Conservation (phyloP, 2,113 vertebrate genomes). For the Dasyurus viverrinus region DNA sequence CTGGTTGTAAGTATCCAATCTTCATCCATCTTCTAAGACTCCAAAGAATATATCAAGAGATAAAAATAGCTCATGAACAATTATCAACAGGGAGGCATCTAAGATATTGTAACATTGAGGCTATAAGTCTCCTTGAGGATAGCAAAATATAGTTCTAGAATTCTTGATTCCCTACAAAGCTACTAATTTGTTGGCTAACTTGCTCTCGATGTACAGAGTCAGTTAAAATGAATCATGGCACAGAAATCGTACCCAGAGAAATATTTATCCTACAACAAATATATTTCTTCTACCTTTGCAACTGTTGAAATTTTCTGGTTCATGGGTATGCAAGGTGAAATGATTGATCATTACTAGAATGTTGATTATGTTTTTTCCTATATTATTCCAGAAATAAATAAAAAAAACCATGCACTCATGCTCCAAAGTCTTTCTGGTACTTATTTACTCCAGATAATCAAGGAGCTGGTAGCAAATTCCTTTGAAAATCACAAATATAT, state of each 20-base stretch:
- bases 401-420: neutral
- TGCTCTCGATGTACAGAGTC: neutral
- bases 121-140: neutral
- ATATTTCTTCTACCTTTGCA: neutral
- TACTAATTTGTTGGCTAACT: neutral
- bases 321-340: neutral
- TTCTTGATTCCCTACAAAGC: neutral
- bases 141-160: neutral
- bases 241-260: neutral
- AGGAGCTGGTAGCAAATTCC: neutral
- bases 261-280: neutral
- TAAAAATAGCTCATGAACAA: neutral
- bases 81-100: neutral
- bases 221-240: neutral
- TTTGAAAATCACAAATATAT: neutral
- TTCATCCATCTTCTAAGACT: neutral
- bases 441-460: neutral
- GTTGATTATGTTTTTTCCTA: neutral
- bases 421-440: neutral
- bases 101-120: neutral
- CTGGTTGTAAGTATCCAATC: neutral
- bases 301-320: neutral
- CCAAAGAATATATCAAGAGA: neutral
- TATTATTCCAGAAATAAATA: neutral
- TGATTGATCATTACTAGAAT: neutral